Percentiles rank a stretch among this genome's conserved stretches.
These are phyloP conservation scores for Leptura quadrifasciata DNA, from an alignment of 2,888 invertebrate genomes.

Conservation along the genomic window DNA sequence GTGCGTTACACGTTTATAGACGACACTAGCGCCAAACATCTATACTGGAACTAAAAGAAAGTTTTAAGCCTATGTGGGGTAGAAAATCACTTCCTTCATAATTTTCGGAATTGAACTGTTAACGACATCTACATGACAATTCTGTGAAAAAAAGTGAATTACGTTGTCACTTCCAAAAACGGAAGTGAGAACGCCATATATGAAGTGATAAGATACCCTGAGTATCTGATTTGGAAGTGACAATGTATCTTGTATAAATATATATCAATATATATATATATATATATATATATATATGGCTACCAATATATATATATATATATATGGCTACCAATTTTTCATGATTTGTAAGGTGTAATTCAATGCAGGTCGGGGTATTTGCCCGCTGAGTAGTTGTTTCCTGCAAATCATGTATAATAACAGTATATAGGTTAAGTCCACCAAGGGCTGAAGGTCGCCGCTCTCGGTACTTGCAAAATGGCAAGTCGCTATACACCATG, in stretches of 20 bases:
- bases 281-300: conserved; percentile 12
- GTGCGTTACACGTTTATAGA: not conserved
- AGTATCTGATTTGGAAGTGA: conserved; percentile 19
- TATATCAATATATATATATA: too few species aligned
- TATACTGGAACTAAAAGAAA: conserved; percentile 6
- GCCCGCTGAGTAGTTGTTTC: too few species aligned
- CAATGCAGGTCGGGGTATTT: too few species aligned
- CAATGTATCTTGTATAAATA: not conserved
- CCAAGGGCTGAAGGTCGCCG: too few species aligned
- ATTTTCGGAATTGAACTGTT: conserved; percentile 11
- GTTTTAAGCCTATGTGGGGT: not conserved
- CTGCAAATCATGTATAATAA: too few species aligned
- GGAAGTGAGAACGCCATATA: conserved; percentile 33
- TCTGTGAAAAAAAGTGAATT: conserved; percentile 23
- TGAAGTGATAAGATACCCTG: conserved; percentile 14
- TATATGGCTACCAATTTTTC: too few species aligned
- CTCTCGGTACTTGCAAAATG: too few species aligned
- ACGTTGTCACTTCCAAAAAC: conserved; percentile 26
- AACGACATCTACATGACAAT: conserved; percentile 8
- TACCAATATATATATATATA: too few species aligned
- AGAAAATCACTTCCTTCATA: conserved; percentile 21
- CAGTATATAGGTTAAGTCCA: too few species aligned
- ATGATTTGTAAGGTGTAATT: too few species aligned
- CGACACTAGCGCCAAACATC: conserved; percentile 22
- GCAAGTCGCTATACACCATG: too few species aligned